phyloP scores from a whole-genome alignment of 2,113 vertebrate species.

The Poeciliopsis turrubarensis region DNA sequence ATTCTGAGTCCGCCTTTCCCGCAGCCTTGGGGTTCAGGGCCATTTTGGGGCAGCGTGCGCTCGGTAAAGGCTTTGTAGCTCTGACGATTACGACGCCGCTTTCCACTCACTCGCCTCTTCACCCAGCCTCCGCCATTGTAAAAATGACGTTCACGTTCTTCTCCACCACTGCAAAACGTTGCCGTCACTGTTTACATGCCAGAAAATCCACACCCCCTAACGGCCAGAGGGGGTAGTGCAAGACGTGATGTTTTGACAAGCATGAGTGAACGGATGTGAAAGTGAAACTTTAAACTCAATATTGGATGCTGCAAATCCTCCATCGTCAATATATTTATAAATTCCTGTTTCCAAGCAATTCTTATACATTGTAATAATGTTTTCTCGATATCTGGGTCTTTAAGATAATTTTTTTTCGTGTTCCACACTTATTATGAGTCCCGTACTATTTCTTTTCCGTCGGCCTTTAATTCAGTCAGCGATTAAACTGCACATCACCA shows the following conservation, averaged over 20 bases:
- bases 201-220: slow-evolving; percentile 69
- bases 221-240: slow-evolving; percentile 36
- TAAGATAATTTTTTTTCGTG: no score
- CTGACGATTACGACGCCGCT: slow-evolving; percentile 71
- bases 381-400: no score
- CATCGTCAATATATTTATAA: background rate
- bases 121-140: slow-evolving; percentile 86
- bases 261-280: background rate
- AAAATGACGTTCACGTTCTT: slow-evolving; percentile 84
- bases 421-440: background rate
- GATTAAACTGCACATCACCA: no score
- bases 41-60: slow-evolving; percentile 78
- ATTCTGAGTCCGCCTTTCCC: slow-evolving; percentile 74
- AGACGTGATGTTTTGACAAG: background rate
- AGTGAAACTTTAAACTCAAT: background rate
- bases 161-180: slow-evolving; percentile 81
- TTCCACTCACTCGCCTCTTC: slow-evolving; percentile 75
- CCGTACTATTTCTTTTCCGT: background rate
- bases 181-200: slow-evolving; percentile 82
- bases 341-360: background rate
- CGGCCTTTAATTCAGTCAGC: no score
- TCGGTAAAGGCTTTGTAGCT: slow-evolving; percentile 66
- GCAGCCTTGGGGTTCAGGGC: slow-evolving; percentile 75
- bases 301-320: background rate
- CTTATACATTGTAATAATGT: background rate